phyloP scores from a whole-genome alignment of 1,140 invertebrate genomes.

The Bradysia coprophila region DNA sequence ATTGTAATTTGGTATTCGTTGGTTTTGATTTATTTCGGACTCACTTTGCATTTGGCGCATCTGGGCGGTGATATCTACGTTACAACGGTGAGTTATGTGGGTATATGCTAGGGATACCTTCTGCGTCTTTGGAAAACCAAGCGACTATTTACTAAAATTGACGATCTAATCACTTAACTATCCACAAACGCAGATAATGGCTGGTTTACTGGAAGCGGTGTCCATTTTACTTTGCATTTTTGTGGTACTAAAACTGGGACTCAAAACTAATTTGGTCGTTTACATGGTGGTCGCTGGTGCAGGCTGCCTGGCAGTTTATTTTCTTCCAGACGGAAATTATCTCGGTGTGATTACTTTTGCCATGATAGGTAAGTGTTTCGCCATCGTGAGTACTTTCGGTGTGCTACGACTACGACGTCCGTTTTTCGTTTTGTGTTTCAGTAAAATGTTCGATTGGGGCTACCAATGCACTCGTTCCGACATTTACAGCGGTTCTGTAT shows the following conservation, averaged over 20 bases:
- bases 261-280: conserved; percentile 38
- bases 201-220: conserved; percentile 42
- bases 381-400: no score
- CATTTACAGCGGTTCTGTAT: conserved; percentile 52
- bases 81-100: conserved; percentile 27
- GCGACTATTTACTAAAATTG: no score
- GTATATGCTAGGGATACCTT: no score
- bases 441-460: no score
- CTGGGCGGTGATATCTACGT: conserved; percentile 42
- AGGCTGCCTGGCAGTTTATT: conserved; percentile 35
- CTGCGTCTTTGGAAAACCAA: no score
- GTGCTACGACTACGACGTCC: no score
- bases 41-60: conserved; percentile 48
- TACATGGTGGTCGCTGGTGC: conserved; percentile 40
- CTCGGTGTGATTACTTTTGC: conserved; percentile 29
- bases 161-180: no score
- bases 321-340: conserved; percentile 25
- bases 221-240: conserved; percentile 47
- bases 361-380: conserved; percentile 27
- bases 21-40: conserved; percentile 50
- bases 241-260: conserved; percentile 41
- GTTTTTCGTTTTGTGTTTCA: neutral
- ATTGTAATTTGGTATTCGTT: conserved; percentile 48
- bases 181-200: no score
- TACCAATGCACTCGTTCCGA: conserved; percentile 49